Evolutionary conservation across 1,140 invertebrate genomes (phyloP).

Genomic region (Sinella curviseta): DNA sequence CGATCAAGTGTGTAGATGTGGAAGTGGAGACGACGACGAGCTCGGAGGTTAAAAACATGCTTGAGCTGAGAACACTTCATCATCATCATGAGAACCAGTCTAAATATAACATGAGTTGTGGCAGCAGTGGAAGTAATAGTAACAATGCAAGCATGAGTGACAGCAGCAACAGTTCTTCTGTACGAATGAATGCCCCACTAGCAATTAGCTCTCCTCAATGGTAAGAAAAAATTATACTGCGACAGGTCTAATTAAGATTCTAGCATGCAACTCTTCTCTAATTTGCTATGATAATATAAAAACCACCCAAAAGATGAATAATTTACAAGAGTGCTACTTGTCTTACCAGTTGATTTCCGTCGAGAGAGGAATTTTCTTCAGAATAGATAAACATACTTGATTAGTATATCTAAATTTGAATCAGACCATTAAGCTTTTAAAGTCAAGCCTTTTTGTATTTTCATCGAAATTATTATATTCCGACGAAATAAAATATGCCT

Average conservation of each 20-base stretch:
- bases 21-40: neutral
- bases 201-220: constrained; percentile 39
- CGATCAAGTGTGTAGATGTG: constrained; percentile 27
- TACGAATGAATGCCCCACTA: constrained; percentile 7
- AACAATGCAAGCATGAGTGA: constrained; percentile 34
- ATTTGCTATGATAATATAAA: too few relatives aligned
- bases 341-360: too few relatives aligned
- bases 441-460: too few relatives aligned
- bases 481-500: too few relatives aligned
- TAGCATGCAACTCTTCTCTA: too few relatives aligned
- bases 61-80: constrained; percentile 22
- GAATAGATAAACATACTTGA: too few relatives aligned
- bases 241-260: neutral
- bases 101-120: constrained; percentile 34
- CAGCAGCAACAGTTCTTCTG: constrained; percentile 9
- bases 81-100: constrained; percentile 18
- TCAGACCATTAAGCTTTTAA: too few relatives aligned
- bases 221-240: constrained; percentile 30
- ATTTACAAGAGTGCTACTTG: too few relatives aligned
- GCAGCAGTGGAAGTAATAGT: constrained; percentile 17
- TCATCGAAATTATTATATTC: too few relatives aligned
- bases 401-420: too few relatives aligned
- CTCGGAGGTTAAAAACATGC: constrained; percentile 29
- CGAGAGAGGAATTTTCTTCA: too few relatives aligned
- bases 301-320: too few relatives aligned